phyloP scores from a whole-genome alignment of 1,140 invertebrate genomes.

The Sitophilus oryzae region DNA sequence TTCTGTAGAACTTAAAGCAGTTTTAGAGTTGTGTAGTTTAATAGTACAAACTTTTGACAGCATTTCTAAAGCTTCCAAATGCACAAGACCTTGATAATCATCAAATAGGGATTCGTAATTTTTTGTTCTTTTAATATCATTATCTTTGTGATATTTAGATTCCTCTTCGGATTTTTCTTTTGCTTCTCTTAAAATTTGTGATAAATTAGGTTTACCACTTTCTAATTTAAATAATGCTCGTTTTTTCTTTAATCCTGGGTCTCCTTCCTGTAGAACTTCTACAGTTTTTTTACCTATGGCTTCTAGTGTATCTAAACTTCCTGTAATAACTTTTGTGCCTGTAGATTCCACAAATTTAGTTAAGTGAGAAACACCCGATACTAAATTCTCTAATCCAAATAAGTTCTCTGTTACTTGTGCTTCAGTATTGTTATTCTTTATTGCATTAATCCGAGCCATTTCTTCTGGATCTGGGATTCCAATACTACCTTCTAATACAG shows the following conservation, averaged over 20 bases:
- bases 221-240: conserved; percentile 65
- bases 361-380: conserved; percentile 60
- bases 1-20: conserved; percentile 50
- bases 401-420: conserved; percentile 15
- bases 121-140: conserved; percentile 51
- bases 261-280: conserved; percentile 84
- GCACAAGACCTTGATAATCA: conserved; percentile 81
- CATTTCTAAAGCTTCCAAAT: conserved; percentile 86
- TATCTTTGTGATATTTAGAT: conserved; percentile 54
- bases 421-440: conserved; percentile 30
- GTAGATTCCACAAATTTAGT: conserved; percentile 66
- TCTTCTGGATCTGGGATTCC: conserved; percentile 72
- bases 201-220: conserved; percentile 53
- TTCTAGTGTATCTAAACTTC: conserved; percentile 83
- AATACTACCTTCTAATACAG: conserved; percentile 69
- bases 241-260: conserved; percentile 80
- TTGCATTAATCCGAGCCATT: conserved; percentile 52
- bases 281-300: conserved; percentile 90
- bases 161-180: conserved; percentile 71
- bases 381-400: conserved; percentile 57
- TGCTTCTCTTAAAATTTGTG: conserved; percentile 72
- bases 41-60: conserved; percentile 76
- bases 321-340: conserved; percentile 65
- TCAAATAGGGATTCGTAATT: conserved; percentile 82
- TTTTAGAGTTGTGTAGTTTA: conserved; percentile 57